phyloP scores from a whole-genome alignment of 2,113 vertebrate species.

The Pomatostomus ruficeps region DNA sequence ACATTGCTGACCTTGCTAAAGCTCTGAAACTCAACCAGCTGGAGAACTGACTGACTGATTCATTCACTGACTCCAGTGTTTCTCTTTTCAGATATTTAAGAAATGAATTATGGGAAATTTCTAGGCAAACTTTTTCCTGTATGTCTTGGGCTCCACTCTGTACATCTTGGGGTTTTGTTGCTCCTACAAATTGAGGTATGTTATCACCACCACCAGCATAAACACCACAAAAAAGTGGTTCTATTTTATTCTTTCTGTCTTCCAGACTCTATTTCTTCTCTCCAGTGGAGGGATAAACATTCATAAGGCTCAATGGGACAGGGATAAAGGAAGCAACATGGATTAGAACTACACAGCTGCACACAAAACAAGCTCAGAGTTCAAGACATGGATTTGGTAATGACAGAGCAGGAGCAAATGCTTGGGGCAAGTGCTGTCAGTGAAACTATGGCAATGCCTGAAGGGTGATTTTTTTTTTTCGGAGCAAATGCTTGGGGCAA shows the following conservation, averaged over 20 bases:
- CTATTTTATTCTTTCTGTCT: neutral
- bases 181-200: neutral
- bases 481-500: too few species aligned
- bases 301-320: neutral
- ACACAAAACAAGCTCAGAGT: neutral
- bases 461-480: neutral
- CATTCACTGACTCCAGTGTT: neutral
- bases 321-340: neutral
- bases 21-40: neutral
- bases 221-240: neutral
- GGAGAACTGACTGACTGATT: neutral
- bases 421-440: fast-evolving
- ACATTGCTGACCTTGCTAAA: neutral
- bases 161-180: neutral
- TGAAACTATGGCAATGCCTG: neutral
- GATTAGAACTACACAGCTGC: neutral
- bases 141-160: neutral
- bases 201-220: neutral
- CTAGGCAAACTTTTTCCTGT: neutral
- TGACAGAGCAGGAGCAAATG: neutral
- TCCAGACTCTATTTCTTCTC: neutral
- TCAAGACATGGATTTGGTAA: neutral
- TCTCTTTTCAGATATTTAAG: neutral
- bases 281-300: neutral
- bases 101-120: neutral